These are phyloP conservation scores for Antedon mediterranea DNA, from an alignment of 53 echinoderm and acorn worm species.

Conservation along the genomic window DNA sequence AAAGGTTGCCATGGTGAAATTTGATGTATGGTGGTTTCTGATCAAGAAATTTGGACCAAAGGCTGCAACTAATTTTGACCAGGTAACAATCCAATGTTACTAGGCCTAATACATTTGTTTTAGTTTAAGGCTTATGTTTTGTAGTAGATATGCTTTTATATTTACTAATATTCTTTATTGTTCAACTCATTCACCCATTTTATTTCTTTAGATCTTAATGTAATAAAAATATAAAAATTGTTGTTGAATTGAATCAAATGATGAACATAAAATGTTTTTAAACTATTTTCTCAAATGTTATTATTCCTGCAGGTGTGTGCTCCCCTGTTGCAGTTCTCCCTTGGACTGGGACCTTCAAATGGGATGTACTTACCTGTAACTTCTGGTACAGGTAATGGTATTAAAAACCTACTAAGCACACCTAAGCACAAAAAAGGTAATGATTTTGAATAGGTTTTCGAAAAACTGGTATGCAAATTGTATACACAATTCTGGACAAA, in stretches of 20 bases:
- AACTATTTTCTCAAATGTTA: too few relatives aligned
- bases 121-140: too few relatives aligned
- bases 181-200: too few relatives aligned
- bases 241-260: too few relatives aligned
- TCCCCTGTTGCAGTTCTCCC: conserved; percentile 52
- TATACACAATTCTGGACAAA: conserved; percentile 46
- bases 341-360: conserved; percentile 16
- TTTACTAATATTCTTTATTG: too few relatives aligned
- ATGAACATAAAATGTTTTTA: too few relatives aligned
- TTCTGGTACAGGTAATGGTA: conserved; percentile 10
- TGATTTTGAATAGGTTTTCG: neutral
- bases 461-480: too few relatives aligned
- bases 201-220: too few relatives aligned
- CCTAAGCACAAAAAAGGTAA: conserved; percentile 44
- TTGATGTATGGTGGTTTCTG: conserved; percentile 88
- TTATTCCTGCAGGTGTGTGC: conserved; percentile 43
- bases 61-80: conserved; percentile 62
- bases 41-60: conserved; percentile 44
- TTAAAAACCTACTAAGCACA: conserved; percentile 25
- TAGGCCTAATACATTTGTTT: neutral
- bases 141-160: neutral
- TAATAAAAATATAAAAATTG: too few relatives aligned
- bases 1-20: conserved; percentile 50
- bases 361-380: conserved; percentile 18
- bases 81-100: conserved; percentile 30